These are phyloP conservation scores for Archaeoteleia sp. DNA, from an alignment of 2,888 invertebrate genomes.

Conservation along the genomic window DNA sequence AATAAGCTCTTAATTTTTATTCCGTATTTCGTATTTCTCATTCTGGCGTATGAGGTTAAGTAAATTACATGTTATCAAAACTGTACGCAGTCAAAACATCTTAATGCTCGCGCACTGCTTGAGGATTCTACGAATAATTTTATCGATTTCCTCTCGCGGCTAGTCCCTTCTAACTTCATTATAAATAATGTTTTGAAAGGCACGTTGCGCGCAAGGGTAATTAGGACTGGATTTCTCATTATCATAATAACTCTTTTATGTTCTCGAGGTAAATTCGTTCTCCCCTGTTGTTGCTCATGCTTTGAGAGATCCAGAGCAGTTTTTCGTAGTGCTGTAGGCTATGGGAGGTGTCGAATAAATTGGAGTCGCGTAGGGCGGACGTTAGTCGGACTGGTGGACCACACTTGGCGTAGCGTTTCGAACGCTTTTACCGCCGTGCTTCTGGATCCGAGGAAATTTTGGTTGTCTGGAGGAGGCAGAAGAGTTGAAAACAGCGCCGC, in stretches of 20 bases:
- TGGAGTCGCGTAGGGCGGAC: conserved; percentile 73
- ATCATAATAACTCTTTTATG: conserved; percentile 73
- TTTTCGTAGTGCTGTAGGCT: conserved; percentile 65
- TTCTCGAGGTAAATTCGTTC: conserved; percentile 33
- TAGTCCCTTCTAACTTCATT: conserved; percentile 38
- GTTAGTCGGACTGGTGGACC: conserved; percentile 60
- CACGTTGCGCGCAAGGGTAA: conserved; percentile 55
- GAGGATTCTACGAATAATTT: conserved; percentile 24
- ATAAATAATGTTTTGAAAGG: conserved; percentile 32
- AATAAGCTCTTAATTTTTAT: neutral
- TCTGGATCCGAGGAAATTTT: conserved; percentile 34
- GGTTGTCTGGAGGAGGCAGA: conserved; percentile 10
- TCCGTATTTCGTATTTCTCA: conserved; percentile 4
- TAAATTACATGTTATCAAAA: conserved; percentile 47
- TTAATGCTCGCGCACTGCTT: conserved; percentile 26
- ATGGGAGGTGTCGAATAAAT: conserved; percentile 75
- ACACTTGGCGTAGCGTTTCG: conserved; percentile 55
- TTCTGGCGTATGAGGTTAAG: conserved; percentile 6
- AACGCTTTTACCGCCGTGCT: conserved; percentile 44
- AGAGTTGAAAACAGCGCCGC: conserved; percentile 2
- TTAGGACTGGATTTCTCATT: conserved; percentile 66
- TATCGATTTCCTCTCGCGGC: conserved; percentile 43
- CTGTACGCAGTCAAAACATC: conserved; percentile 24
- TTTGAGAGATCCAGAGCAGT: conserved; percentile 46
- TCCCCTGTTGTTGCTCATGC: conserved; percentile 29